Conservation (phyloP, 2,888 invertebrate genomes). For the Pelosia muscerda region DNA sequence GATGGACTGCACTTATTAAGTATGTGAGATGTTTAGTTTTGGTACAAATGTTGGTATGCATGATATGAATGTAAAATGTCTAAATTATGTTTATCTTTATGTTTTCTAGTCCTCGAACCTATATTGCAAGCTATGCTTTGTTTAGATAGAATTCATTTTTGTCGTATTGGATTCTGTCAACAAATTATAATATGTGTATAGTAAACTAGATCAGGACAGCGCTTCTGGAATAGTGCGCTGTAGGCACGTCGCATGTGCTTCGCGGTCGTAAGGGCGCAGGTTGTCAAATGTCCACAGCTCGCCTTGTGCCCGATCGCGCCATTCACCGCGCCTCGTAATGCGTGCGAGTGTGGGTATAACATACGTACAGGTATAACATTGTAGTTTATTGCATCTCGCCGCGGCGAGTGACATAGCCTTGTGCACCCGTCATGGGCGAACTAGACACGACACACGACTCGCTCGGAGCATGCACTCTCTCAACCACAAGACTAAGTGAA, state of each 20-base stretch:
- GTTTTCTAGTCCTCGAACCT: too few species aligned
- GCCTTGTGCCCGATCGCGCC: slow-evolving; percentile 55
- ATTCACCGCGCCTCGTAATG: slow-evolving; percentile 3
- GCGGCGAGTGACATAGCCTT: neutral
- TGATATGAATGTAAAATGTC: too few species aligned
- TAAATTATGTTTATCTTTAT: too few species aligned
- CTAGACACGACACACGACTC: slow-evolving; percentile 3
- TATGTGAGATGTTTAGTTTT: too few species aligned
- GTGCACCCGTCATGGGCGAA: slow-evolving; percentile 15
- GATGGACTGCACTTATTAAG: too few species aligned
- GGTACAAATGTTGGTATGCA: too few species aligned
- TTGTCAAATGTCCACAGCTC: slow-evolving; percentile 53
- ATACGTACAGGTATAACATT: neutral
- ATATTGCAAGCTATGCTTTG: too few species aligned
- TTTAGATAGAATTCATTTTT: neutral
- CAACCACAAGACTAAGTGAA: neutral
- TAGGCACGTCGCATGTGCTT: neutral
- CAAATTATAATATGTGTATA: neutral
- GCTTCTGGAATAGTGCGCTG: neutral
- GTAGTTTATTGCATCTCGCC: slow-evolving; percentile 1
- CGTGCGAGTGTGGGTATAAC: neutral
- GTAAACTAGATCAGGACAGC: neutral
- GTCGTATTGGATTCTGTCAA: neutral
- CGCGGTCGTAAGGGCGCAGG: neutral
- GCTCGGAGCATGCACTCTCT: neutral